Percentiles rank a stretch among this genome's conserved stretches.
Conservation (phyloP, 2,888 invertebrate species). For the Plemyria rubiginata region DNA sequence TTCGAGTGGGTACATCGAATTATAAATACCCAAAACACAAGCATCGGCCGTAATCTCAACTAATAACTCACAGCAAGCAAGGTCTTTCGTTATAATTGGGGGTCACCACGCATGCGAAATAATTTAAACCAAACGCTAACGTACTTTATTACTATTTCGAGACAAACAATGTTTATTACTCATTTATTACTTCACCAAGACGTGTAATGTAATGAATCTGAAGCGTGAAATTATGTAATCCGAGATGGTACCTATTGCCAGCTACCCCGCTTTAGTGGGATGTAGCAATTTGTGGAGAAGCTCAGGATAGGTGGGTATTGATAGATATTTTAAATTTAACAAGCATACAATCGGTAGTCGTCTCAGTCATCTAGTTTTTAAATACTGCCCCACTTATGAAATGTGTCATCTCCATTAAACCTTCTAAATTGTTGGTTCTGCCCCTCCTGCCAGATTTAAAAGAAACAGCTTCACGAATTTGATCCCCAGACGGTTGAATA, state of each 20-base stretch:
- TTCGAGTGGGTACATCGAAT: neutral
- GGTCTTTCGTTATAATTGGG: constrained; percentile 13
- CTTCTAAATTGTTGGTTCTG: too few species aligned
- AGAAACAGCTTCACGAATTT: too few species aligned
- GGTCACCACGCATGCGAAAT: constrained; percentile 21
- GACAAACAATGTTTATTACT: constrained; percentile 14
- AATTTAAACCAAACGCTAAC: constrained; percentile 10
- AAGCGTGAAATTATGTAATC: constrained; percentile 13
- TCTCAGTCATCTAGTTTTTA: too few species aligned
- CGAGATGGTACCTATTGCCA: neutral
- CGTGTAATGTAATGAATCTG: constrained; percentile 4
- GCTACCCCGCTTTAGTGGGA: neutral
- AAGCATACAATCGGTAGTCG: too few species aligned
- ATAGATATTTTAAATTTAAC: too few species aligned
- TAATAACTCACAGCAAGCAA: constrained; percentile 18
- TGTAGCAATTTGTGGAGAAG: neutral
- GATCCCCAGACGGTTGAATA: too few species aligned
- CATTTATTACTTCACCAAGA: constrained; percentile 9
- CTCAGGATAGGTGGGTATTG: too few species aligned
- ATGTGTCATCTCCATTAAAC: too few species aligned
- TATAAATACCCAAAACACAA: neutral
- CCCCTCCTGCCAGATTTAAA: too few species aligned
- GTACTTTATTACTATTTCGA: constrained; percentile 4
- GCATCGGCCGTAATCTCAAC: constrained; percentile 3
- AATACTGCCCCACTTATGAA: too few species aligned